A percentile compares a stretch with the other conserved stretches of the same genome.
phyloP scores from a whole-genome alignment of 2,113 vertebrate species.

The Gymnobelideus leadbeateri region DNA sequence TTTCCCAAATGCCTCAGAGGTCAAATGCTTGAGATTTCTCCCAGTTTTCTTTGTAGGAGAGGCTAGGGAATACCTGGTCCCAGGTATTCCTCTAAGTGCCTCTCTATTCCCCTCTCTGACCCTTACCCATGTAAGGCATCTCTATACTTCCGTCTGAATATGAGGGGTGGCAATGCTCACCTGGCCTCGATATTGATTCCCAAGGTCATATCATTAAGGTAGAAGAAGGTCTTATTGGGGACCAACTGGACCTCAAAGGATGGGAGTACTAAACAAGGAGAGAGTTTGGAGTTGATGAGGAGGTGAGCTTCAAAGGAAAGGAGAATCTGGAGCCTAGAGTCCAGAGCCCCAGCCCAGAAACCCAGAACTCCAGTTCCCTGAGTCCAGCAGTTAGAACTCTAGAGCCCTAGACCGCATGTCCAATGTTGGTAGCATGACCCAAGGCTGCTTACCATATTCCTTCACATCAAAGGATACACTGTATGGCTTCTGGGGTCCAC shows the following conservation, averaged over 20 bases:
- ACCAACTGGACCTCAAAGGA: slow-evolving; percentile 84
- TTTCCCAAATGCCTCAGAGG: neutral
- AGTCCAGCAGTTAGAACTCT: neutral
- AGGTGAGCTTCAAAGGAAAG: too few species aligned
- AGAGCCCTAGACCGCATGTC: neutral
- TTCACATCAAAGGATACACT: slow-evolving; percentile 53
- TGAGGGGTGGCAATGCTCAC: slow-evolving; percentile 45
- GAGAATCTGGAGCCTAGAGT: neutral
- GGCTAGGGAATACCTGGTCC: neutral
- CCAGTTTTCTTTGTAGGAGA: neutral
- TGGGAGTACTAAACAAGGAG: slow-evolving; percentile 51
- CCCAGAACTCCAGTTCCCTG: neutral
- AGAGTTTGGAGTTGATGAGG: neutral
- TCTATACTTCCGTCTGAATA: neutral
- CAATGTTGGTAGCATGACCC: accelerated
- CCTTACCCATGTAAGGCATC: neutral
- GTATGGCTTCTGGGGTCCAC: slow-evolving; percentile 41
- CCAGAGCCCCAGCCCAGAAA: neutral
- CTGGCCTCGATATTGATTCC: slow-evolving; percentile 72
- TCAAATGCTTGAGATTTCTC: neutral
- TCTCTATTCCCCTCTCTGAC: neutral
- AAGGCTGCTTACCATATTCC: slow-evolving; percentile 51
- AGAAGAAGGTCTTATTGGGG: slow-evolving; percentile 77
- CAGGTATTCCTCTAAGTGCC: neutral
- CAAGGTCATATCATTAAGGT: slow-evolving; percentile 66